Conservation (phyloP, 2,797 vertebrate genomes). For the Hydrolagus colliei region DNA sequence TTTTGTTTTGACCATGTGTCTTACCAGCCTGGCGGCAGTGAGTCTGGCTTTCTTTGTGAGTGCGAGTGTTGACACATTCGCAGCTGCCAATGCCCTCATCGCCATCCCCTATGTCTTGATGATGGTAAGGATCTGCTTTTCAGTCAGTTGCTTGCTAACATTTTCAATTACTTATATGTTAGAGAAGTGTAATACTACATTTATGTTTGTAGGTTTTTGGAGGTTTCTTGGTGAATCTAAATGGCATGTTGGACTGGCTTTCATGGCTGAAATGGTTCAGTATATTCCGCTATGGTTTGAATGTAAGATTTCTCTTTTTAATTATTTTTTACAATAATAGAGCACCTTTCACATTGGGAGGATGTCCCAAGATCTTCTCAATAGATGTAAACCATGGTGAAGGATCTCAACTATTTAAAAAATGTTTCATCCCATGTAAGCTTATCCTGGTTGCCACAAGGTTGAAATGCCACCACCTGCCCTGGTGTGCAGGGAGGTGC, state of each 20-base stretch:
- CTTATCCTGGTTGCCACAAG: no score
- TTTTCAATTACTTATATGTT: neutral
- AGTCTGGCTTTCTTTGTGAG: constrained; percentile 65
- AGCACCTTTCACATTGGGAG: no score
- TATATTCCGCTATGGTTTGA: constrained; percentile 65
- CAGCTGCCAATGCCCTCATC: constrained; percentile 65
- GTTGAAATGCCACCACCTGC: neutral
- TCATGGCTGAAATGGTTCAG: constrained; percentile 70
- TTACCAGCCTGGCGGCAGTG: constrained; percentile 63
- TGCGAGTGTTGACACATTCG: constrained; percentile 60
- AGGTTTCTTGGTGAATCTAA: constrained; percentile 66
- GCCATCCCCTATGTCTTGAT: constrained; percentile 68
- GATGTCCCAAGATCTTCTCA: neutral
- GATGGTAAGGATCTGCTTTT: constrained; percentile 57
- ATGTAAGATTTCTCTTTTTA: constrained; percentile 44
- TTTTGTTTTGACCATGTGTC: constrained; percentile 58
- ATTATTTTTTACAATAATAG: no score
- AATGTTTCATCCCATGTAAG: neutral
- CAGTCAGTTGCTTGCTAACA: neutral
- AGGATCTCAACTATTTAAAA: neutral
- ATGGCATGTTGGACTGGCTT: constrained; percentile 67
- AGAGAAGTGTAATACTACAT: neutral
- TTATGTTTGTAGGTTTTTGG: constrained; percentile 59
- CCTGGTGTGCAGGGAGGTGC: neutral
- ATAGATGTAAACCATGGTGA: neutral